A percentile compares a stretch with the other conserved stretches of the same genome.
phyloP scores from a whole-genome alignment of 1,140 invertebrate species.

The Ladona fulva region DNA sequence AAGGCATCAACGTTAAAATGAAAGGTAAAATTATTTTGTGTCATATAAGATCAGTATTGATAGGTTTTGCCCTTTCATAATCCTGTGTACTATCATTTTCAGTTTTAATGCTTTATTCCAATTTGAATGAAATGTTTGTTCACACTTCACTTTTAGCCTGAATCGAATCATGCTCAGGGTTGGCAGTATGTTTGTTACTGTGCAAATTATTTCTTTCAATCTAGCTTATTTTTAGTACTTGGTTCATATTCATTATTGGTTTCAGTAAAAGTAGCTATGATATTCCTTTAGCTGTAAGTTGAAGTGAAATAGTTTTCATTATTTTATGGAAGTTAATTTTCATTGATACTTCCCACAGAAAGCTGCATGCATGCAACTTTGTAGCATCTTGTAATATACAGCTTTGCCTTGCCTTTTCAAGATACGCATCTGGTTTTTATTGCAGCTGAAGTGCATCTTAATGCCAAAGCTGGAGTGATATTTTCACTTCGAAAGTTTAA shows the following conservation, averaged over 20 bases:
- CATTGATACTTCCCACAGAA: not conserved
- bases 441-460: too few species aligned
- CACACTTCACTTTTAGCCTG: not conserved
- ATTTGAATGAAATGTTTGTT: not conserved
- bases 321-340: not conserved
- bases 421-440: not conserved
- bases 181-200: too few species aligned
- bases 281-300: not conserved
- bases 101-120: not conserved
- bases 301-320: not conserved
- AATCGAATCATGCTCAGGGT: too few species aligned
- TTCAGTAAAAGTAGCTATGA: too few species aligned
- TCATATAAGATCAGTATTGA: not conserved
- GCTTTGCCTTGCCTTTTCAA: not conserved
- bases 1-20: slow-evolving; percentile 3
- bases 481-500: too few species aligned
- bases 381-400: not conserved
- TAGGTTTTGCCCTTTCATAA: not conserved
- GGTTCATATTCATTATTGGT: too few species aligned
- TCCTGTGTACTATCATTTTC: not conserved
- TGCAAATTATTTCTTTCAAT: too few species aligned
- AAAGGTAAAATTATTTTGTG: slow-evolving; percentile 12
- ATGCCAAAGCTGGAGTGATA: too few species aligned
- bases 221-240: too few species aligned
- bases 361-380: not conserved